Base-by-base conservation (phyloP, 2,888 invertebrate genomes). In the Julus scanicus region DNA sequence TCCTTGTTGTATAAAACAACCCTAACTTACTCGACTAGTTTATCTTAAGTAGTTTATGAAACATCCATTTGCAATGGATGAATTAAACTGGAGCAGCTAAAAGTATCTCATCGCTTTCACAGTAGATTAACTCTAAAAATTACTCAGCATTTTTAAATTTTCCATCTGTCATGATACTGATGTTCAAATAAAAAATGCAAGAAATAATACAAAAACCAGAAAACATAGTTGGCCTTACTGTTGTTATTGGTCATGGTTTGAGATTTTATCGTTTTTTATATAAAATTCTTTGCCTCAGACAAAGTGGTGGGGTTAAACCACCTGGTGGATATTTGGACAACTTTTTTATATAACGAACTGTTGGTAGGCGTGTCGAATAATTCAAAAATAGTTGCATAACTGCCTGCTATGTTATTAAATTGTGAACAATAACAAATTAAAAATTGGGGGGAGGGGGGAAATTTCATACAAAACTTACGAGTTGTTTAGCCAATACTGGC, bases 401-500 rank as follows among this genome's bases (percentile, higher is more conserved):
- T 37, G 37, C 80, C 37, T 29, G 29, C 37, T 37, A 80, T 13
- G 2, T 29, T 11, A 80, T 39, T 80, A 39, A 13, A 13, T 80
- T 15, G 37, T 15, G 80, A 80, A 80, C 37, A 80, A 15, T 8
- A 80, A 29, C 4, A 63, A 63, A 63, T n/a, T 63, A n/a, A 63
- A 20, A 63, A 20, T 63, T 63, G 63, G 8, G 20, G 63, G 8
- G 5, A n/a, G 63, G 8, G 20, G 63, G 29, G 29, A 63, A 17
- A 53, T 17, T n/a, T 63, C 15, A 44, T 20, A n/a, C 11, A 85
- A 11, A 85, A 85, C 44, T 85, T 85, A 85, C 85, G 9, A 85
- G 85, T 13, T 85, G 44, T 44, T 85, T 49, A 15, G 85, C 85
- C 85, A 85, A 85, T n/a, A n/a, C 29, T 13, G 85, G 85, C 29